These are phyloP conservation scores for Drosophila mulleri DNA, from an alignment of 2,888 invertebrate genomes.

Conservation along the genomic window DNA sequence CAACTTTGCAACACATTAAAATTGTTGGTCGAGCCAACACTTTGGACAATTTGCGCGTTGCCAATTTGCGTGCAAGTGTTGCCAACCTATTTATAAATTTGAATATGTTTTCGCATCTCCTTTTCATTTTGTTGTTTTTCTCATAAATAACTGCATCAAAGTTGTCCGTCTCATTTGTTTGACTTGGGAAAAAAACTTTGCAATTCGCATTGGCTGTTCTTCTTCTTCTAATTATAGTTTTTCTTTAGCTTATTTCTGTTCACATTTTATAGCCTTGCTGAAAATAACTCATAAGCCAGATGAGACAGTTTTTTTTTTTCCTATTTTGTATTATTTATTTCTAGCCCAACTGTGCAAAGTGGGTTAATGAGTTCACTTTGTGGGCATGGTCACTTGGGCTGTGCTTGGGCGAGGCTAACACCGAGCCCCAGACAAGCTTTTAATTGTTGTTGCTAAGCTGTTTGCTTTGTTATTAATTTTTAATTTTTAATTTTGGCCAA, in stretches of 20 bases:
- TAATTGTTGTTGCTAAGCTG: slow-evolving; percentile 4
- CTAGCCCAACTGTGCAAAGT: slow-evolving; percentile 57
- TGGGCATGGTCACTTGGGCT: slow-evolving; percentile 14
- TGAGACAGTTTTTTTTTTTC: slow-evolving; percentile 51
- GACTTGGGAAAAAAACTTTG: slow-evolving; percentile 27
- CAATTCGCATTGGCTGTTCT: slow-evolving; percentile 39
- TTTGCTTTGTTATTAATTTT: slow-evolving; percentile 5
- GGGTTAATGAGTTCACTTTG: slow-evolving; percentile 78
- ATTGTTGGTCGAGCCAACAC: slow-evolving; percentile 34
- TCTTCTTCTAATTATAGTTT: neutral
- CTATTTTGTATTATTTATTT: slow-evolving; percentile 40
- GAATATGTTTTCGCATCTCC: slow-evolving; percentile 14
- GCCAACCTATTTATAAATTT: slow-evolving; percentile 15
- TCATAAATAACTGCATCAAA: slow-evolving; percentile 20
- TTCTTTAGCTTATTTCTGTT: slow-evolving; percentile 5
- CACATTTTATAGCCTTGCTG: slow-evolving; percentile 43
- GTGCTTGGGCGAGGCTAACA: slow-evolving; percentile 27
- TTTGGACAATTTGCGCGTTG: slow-evolving; percentile 35
- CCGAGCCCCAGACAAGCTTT: slow-evolving; percentile 26
- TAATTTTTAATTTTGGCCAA: slow-evolving; percentile 25
- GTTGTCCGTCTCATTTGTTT: slow-evolving; percentile 2
- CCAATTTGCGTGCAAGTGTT: slow-evolving; percentile 33
- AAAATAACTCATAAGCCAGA: slow-evolving; percentile 64
- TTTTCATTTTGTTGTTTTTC: slow-evolving; percentile 2
- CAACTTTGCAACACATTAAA: slow-evolving; percentile 45